These are phyloP conservation scores for Calliopum simillimum DNA, from an alignment of 2,888 invertebrate genomes.

Conservation along the genomic window DNA sequence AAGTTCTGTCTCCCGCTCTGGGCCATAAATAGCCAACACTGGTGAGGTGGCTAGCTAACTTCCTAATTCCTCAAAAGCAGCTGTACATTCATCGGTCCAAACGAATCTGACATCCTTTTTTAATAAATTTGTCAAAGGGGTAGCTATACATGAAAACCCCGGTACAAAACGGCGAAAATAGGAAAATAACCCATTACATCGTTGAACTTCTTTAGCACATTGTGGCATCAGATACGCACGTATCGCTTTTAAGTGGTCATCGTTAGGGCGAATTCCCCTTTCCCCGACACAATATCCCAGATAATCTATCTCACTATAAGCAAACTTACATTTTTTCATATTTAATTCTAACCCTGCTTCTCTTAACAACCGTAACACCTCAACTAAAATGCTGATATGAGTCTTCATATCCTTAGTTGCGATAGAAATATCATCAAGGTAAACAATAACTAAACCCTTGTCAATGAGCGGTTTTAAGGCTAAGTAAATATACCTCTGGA, in stretches of 20 bases:
- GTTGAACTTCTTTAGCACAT: conserved; percentile 9
- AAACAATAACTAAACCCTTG: conserved; percentile 29
- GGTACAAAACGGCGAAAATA: conserved; percentile 36
- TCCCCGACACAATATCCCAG: conserved; percentile 35
- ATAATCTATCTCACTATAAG: conserved; percentile 33
- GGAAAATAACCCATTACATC: too few relatives aligned
- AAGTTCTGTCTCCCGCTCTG: conserved; percentile 50
- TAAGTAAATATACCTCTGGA: conserved; percentile 32
- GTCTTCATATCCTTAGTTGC: conserved; percentile 33
- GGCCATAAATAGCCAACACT: conserved; percentile 55
- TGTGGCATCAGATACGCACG: conserved; percentile 26
- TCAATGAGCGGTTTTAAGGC: conserved; percentile 37
- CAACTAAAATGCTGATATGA: conserved; percentile 35
- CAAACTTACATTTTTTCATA: conserved; percentile 38
- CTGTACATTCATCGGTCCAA: conserved; percentile 32
- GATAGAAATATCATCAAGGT: conserved; percentile 42
- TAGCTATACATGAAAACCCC: conserved; percentile 35
- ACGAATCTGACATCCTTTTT: conserved; percentile 35
- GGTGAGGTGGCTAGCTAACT: conserved; percentile 39
- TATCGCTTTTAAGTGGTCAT: conserved; percentile 32
- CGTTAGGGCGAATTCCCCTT: conserved; percentile 34
- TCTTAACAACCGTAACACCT: conserved; percentile 27
- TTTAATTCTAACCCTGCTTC: conserved; percentile 33
- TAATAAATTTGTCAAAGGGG: conserved; percentile 30
- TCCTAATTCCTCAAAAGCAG: conserved; percentile 34